Base-by-base conservation (phyloP, 2,888 invertebrate genomes). In the Metopia argyrocephala region DNA sequence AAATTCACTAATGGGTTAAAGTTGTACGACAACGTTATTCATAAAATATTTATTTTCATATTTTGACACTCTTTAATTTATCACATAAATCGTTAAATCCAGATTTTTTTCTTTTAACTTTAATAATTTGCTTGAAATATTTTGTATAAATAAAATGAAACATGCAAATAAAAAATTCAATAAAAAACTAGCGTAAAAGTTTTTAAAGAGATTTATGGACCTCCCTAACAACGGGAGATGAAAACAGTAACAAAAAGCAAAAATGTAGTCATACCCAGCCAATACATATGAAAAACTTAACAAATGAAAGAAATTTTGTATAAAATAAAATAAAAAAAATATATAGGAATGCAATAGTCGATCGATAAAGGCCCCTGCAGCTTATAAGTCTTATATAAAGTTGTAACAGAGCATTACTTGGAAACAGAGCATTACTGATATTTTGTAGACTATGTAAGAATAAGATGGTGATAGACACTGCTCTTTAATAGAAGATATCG, bases 201-300 rank as follows among this genome's bases (percentile, higher is more conserved):
- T 85, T 83, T 76, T 66, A 71, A 57, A 78, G 78, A 86, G 79
- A 88, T 88, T 88, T 88, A 88, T 87, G 86, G 86, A 84, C 79
- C 85, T 84, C 71, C 85, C 86, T 87, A 88, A 86, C 89, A 87
- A 88, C 88, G 88, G 88, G 89, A 88, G 88, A 88, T 88, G 88
- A 87, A 88, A 88, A 87, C 70, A 84, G 83, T 85, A 85, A 79
- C 84, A 12, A 3, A 27, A 28, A 25, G 20, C 61, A 20, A 38
- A 38, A 27, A 18, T 3, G 28, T 9, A 50, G 27, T 21, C 38
- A 15, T 38, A 3, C 12, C 38, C 25, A 64, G n/a, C 25, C 52
- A 25, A 57, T 62, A 56, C 56, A 64, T 62, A 69, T 28, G 38
- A 68, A 78, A 73, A 61, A 61, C 65, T 38, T 62, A 57, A 57